Base-by-base conservation (phyloP, 2,888 invertebrate genomes). In the Dendrolimus pini region DNA sequence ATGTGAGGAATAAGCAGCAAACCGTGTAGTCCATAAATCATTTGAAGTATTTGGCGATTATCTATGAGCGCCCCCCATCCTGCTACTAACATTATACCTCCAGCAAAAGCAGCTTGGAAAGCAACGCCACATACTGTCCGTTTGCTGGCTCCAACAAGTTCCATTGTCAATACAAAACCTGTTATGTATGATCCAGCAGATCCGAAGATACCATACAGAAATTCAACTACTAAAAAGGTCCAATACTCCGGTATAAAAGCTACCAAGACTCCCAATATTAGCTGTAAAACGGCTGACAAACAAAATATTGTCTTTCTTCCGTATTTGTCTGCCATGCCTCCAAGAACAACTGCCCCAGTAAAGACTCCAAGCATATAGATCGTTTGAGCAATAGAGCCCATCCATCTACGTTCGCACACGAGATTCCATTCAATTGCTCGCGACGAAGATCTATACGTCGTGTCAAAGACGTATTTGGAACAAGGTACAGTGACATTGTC, bases 281-380 rank as follows among this genome's bases (percentile, higher is more conserved):
- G 78, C 75, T 96, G 96, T 12, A 95, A 75, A 8, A 95, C 88
- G 1, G 94, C 95, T 7, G 96, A 96, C 91, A 94, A 93, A 75
- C 95, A 96, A 75, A 96, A 96, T 64, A 97, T 94, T 0, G 93
- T 93, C 79, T 96, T 97, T 47, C 97, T 92, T 7, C 97, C 97
- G 63, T 94, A 93, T 83, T 94, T 95, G 72, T 97, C 97, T 0
- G 97, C 96, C 83, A 96, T 85, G 56, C 94, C 94, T 8, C 97
- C 97, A 47, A 97, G 83, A 0, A 93, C 93, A 0, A 97, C 94
- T 0, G 97, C 96, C 2, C 97, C 97, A 0, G 94, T 93, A 72
- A 97, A 96, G 7, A 96, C 96, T 13, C 97, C 97, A 68, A 96
- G 91, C 97, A 97, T 97, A 76, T 94, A 95, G 54, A 92, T 75